Evolutionary conservation across 2,888 invertebrate species (phyloP).

Genomic region (Ophion obscuratus): DNA sequence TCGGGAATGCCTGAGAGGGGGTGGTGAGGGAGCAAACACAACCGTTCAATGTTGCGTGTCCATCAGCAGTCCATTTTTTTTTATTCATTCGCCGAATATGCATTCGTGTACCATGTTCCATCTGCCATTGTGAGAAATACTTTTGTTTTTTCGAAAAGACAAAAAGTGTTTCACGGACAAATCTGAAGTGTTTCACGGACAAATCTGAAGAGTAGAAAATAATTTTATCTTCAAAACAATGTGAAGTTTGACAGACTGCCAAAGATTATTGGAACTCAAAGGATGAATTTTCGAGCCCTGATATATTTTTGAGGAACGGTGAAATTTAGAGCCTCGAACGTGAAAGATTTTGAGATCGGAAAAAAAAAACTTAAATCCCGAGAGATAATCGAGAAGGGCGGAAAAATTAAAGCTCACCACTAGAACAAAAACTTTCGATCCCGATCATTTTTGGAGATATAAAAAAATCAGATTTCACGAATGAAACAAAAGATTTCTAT

Average conservation of each 20-base stretch:
- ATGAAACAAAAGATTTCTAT: neutral
- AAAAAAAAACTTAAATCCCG: no score
- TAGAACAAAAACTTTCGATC: neutral
- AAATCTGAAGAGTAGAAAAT: neutral
- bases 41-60: neutral
- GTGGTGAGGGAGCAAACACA: neutral
- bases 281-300: no score
- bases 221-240: neutral
- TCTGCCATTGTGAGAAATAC: neutral
- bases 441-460: neutral
- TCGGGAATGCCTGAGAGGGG: neutral
- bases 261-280: no score
- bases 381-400: no score
- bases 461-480: neutral
- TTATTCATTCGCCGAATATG: neutral
- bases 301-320: no score
- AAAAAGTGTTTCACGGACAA: neutral
- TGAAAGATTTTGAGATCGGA: no score
- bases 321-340: no score
- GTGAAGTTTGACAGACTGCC: no score
- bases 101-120: neutral
- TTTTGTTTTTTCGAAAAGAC: neutral
- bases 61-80: neutral
- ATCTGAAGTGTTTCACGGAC: neutral
- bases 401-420: neutral